Percentiles rank a stretch among this genome's conserved stretches.
Conservation (phyloP, 2,888 invertebrate genomes). For the Allygus modestus region DNA sequence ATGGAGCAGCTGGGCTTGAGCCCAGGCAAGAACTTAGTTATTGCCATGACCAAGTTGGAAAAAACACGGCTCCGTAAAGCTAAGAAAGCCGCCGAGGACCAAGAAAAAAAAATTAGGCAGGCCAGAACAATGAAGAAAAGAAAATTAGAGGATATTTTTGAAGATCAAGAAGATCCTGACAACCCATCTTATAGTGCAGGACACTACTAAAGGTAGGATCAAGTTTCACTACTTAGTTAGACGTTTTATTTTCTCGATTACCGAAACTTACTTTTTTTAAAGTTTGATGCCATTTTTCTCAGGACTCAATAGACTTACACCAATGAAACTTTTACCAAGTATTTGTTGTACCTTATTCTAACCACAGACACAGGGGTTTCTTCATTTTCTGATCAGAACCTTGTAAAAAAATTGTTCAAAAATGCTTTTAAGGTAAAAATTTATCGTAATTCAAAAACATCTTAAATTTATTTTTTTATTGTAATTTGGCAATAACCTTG, state of each 20-base stretch:
- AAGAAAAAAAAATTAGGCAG: conserved; percentile 50
- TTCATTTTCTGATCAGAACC: conserved; percentile 10
- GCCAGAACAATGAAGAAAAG: conserved; percentile 43
- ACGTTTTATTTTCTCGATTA: conserved; percentile 17
- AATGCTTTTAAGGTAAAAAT: conserved; percentile 21
- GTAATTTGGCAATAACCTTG: conserved; percentile 16
- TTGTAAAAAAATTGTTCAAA: conserved; percentile 41
- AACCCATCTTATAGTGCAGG: conserved; percentile 37
- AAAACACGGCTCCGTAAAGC: conserved; percentile 52
- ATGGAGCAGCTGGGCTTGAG: conserved; percentile 45
- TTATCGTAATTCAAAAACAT: neutral
- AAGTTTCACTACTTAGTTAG: conserved; percentile 5
- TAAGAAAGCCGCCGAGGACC: conserved; percentile 44
- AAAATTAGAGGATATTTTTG: conserved; percentile 52
- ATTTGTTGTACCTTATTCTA: conserved; percentile 28
- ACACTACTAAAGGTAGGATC: conserved; percentile 44
- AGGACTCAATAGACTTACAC: conserved; percentile 22
- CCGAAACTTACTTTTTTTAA: conserved; percentile 40
- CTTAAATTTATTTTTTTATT: conserved; percentile 7
- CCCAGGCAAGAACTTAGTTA: conserved; percentile 47
- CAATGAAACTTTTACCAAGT: conserved; percentile 43
- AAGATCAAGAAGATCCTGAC: conserved; percentile 48
- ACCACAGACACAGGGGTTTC: conserved; percentile 49
- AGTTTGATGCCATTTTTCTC: conserved; percentile 54
- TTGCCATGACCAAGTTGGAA: conserved; percentile 51